A percentile compares a stretch with the other conserved stretches of the same genome.
Conservation (phyloP, 1,140 invertebrate species). For the Plectrocnemia conspersa region DNA sequence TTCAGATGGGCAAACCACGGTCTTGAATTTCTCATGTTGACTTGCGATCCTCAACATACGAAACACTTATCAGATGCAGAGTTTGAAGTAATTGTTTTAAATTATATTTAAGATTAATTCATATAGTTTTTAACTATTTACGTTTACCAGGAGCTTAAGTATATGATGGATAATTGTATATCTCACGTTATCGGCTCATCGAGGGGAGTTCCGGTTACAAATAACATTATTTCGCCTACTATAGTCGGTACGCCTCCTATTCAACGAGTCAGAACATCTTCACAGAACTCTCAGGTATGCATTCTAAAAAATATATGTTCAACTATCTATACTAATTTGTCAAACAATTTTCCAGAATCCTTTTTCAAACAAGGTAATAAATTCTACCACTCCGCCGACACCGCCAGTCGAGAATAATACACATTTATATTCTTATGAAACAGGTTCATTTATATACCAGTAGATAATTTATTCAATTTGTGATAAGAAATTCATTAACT, state of each 20-base stretch:
- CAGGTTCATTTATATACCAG: conserved; percentile 7
- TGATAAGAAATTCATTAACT: too few relatives aligned
- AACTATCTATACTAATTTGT: not conserved
- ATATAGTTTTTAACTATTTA: conserved; percentile 19
- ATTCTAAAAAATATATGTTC: not conserved
- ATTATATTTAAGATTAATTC: not conserved
- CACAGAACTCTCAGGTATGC: conserved; percentile 10
- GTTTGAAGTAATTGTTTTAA: conserved; percentile 57
- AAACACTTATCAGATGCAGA: conserved; percentile 67
- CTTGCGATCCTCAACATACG: conserved; percentile 77
- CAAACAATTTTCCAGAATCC: conserved; percentile 21
- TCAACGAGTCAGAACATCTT: conserved; percentile 16
- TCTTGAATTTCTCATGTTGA: conserved; percentile 76
- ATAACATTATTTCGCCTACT: conserved; percentile 35
- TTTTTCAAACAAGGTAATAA: conserved; percentile 10
- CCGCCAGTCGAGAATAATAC: conserved; percentile 12
- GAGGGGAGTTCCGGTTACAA: conserved; percentile 45
- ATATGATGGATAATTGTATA: conserved; percentile 68
- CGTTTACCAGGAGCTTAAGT: conserved; percentile 58
- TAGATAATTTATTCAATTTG: not conserved
- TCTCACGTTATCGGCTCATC: conserved; percentile 70
- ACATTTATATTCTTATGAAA: conserved; percentile 15
- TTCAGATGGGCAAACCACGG: conserved; percentile 78
- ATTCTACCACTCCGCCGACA: conserved; percentile 20
- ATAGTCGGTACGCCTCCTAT: conserved; percentile 38